Percentiles rank a stretch among this genome's conserved stretches.
phyloP scores from a whole-genome alignment of 2,888 invertebrate genomes.

The Galerucella pusilla region DNA sequence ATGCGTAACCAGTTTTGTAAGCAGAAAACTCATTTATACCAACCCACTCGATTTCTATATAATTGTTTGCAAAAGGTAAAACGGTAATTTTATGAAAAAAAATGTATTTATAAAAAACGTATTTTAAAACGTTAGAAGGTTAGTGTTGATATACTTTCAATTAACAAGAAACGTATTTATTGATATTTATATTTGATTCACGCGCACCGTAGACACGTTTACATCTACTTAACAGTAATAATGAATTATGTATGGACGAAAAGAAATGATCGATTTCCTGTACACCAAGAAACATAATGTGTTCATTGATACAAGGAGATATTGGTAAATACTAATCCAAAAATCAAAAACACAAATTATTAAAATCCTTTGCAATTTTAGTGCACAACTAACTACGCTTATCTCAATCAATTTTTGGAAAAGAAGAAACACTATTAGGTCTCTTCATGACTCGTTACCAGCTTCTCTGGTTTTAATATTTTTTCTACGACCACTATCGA shows the following conservation, averaged over 20 bases:
- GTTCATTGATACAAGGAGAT: slow-evolving; percentile 3
- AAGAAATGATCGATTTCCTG: slow-evolving; percentile 8
- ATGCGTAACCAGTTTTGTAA: background rate
- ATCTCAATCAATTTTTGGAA: no score
- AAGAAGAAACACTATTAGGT: no score
- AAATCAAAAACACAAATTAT: background rate
- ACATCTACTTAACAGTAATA: slow-evolving; percentile 32
- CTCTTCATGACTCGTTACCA: no score
- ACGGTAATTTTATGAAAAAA: background rate
- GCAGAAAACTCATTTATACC: background rate
- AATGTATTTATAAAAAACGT: slow-evolving; percentile 12
- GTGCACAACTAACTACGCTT: no score
- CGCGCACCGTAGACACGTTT: slow-evolving; percentile 29
- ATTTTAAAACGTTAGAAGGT: slow-evolving; percentile 22
- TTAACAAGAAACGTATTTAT: slow-evolving; percentile 22
- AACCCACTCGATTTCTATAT: background rate
- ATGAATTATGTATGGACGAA: slow-evolving; percentile 29
- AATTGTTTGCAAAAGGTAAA: background rate
- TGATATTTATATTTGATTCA: slow-evolving; percentile 26
- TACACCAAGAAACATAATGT: slow-evolving; percentile 12
- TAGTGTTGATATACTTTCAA: slow-evolving; percentile 35
- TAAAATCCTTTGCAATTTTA: no score
- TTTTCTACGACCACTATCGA: no score
- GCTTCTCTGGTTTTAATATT: no score
- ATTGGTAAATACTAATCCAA: slow-evolving; percentile 6